phyloP scores from a whole-genome alignment of 2,113 vertebrate species.

The Rynchops niger region DNA sequence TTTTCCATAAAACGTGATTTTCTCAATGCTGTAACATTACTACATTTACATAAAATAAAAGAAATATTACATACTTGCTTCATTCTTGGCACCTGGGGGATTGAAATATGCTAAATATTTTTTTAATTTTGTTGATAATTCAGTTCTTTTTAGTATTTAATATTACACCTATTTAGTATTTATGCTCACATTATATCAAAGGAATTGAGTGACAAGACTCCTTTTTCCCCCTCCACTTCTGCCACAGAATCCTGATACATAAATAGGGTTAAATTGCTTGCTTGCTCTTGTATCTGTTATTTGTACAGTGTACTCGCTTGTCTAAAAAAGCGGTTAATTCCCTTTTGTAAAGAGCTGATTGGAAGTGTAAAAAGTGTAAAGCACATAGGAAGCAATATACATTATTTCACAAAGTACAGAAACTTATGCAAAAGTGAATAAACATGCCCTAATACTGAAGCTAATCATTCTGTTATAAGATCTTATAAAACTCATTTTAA shows the following conservation, averaged over 20 bases:
- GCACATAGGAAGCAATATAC: neutral
- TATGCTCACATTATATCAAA: neutral
- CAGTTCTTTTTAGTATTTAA: neutral
- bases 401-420: neutral
- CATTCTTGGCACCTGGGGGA: neutral
- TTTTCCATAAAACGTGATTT: neutral
- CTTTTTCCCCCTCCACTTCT: neutral
- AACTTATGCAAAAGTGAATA: neutral
- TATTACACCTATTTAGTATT: neutral
- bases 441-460: neutral
- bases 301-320: neutral
- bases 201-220: neutral
- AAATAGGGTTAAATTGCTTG: no score
- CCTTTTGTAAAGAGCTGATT: neutral
- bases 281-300: neutral
- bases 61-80: neutral
- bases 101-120: neutral
- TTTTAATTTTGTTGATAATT: neutral
- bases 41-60: neutral
- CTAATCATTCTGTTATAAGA: neutral
- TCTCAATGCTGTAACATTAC: neutral
- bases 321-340: neutral
- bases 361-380: neutral
- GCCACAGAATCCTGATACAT: neutral
- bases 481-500: neutral